These are phyloP conservation scores for Mesocricetus auratus DNA, from an alignment of 2,113 vertebrate genomes.

Conservation along the genomic window DNA sequence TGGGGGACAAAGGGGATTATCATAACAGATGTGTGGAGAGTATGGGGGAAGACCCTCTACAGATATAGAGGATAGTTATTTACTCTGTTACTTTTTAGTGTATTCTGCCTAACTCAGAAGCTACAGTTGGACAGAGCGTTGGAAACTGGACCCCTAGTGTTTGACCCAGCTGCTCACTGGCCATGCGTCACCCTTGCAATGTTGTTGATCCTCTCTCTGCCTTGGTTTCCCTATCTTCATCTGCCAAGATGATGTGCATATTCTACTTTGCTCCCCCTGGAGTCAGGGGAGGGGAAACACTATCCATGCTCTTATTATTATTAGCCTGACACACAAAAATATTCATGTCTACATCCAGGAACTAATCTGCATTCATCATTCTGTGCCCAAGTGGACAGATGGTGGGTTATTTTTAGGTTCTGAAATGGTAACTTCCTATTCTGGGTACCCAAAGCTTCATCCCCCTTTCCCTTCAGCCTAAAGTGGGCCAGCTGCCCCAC, in stretches of 20 bases:
- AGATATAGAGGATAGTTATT: slow-evolving; percentile 29
- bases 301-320: slow-evolving; percentile 73
- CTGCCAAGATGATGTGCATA: slow-evolving; percentile 41
- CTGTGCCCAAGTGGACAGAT: slow-evolving; percentile 82
- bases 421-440: slow-evolving; percentile 84
- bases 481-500: slow-evolving; percentile 75
- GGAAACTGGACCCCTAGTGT: slow-evolving; percentile 70
- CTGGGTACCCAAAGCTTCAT: slow-evolving; percentile 78
- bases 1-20: background rate
- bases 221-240: slow-evolving; percentile 66
- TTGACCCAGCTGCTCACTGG: slow-evolving; percentile 75
- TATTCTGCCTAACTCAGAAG: slow-evolving; percentile 59
- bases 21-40: slow-evolving; percentile 6
- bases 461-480: slow-evolving; percentile 72
- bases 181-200: slow-evolving; percentile 72
- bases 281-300: background rate
- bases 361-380: slow-evolving; percentile 83
- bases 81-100: slow-evolving; percentile 67
- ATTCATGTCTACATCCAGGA: slow-evolving; percentile 82
- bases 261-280: slow-evolving; percentile 39
- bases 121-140: slow-evolving; percentile 60
- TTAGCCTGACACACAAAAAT: slow-evolving; percentile 80
- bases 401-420: slow-evolving; percentile 83
- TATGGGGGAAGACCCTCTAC: slow-evolving; percentile 35
- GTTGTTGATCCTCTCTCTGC: slow-evolving; percentile 44